A percentile compares a stretch with the other conserved stretches of the same genome.
phyloP scores from a whole-genome alignment of 1,140 invertebrate species.

The Tyrophagus putrescentiae region DNA sequence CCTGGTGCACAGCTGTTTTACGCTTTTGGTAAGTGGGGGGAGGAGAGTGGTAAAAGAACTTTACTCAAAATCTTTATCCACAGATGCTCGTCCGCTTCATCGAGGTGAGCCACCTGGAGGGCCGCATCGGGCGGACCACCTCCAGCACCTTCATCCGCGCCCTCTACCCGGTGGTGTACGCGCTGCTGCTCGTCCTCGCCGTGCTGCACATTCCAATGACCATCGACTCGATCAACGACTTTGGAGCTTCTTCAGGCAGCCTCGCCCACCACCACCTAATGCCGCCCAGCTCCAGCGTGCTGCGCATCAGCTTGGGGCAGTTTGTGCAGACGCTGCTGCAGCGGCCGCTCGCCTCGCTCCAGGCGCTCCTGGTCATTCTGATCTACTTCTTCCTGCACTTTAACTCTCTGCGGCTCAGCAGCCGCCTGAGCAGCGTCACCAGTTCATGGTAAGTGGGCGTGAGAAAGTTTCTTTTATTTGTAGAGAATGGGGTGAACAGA shows the following conservation, averaged over 20 bases:
- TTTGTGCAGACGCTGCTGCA: too few relatives aligned
- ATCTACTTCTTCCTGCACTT: neutral
- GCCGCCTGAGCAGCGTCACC: neutral
- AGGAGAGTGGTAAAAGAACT: neutral
- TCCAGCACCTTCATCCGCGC: conserved; percentile 1
- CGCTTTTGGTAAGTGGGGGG: neutral
- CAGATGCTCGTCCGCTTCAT: conserved; percentile 1
- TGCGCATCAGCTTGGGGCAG: too few relatives aligned
- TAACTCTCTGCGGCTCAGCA: neutral
- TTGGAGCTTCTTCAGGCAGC: neutral
- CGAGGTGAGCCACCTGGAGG: neutral
- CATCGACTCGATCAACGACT: conserved; percentile 1
- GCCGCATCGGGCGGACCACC: neutral
- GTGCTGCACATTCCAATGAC: neutral
- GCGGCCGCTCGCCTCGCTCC: too few relatives aligned
- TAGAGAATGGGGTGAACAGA: too few relatives aligned
- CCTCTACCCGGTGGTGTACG: neutral
- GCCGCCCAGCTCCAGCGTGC: neutral
- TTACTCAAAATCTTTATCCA: neutral
- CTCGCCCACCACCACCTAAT: neutral
- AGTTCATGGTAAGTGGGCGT: neutral
- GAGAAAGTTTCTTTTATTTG: too few relatives aligned
- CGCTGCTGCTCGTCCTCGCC: neutral
- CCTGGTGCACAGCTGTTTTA: neutral
- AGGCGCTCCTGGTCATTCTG: neutral